Evolutionary conservation across 2,888 invertebrate genomes (phyloP), one percentile per base, ranked within the genome.

Genomic region (Hypomecis punctinalis): DNA sequence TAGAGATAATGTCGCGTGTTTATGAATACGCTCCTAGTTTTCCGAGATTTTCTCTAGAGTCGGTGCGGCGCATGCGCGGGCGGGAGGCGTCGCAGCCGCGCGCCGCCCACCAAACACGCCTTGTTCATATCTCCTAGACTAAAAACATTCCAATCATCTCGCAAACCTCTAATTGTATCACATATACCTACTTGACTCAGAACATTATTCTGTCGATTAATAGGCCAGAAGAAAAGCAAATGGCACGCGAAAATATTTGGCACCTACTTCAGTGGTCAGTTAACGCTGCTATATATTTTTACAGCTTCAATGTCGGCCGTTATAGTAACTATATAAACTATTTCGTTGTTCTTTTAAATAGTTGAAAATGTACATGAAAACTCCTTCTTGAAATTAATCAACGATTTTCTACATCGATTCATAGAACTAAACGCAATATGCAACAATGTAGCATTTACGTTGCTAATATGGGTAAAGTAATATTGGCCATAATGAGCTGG

Each of bases 1-100:
- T 23, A 3, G 23, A 1, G 23, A 23, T 23, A 23, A 23, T 23
- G 23, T 23, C 23, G 23, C 23, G 23, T 23, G 23, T 23, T 23
- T 3, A 23, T 23, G 23, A 23, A 23, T 23, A 23, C 23, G 3
- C 23, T 23, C 23, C 63, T 76, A 84, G 80, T 90, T 91, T 90
- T 91, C 86, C 84, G 69, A 84, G 88, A 89, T 89, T 91, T 90
- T 90, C 90, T 87, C 81, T 81, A 76, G 79, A 75, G 77, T 74
- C 73, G 70, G 60, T 67, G 46, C 40, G 81, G 89, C 91, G 93
- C 92, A 86, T 85, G 89, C 88, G 91, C 90, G 89, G 94, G 89
- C 93, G 91, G 94, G 90, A 93, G 93, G 93, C 89, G 91, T 88
- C 91, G 93, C 93, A 93, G 83, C 74, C 78, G 81, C 81, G 83